These are phyloP conservation scores for Irena cyanogastra DNA, from an alignment of 2,113 vertebrate genomes.

Conservation along the genomic window DNA sequence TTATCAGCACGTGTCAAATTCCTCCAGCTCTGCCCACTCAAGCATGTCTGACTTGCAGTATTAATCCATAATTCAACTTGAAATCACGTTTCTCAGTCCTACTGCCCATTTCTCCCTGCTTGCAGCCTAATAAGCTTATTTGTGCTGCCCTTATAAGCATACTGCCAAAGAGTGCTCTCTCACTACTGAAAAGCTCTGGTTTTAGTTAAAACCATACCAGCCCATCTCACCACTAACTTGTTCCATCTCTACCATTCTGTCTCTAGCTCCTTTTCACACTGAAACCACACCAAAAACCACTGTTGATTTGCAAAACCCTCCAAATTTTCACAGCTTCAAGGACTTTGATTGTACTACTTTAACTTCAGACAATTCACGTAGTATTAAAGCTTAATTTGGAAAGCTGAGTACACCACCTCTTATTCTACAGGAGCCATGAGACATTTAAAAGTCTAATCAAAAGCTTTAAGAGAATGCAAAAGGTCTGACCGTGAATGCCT, in stretches of 20 bases:
- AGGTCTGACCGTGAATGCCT: neutral
- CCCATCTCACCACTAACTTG: neutral
- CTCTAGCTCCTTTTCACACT: neutral
- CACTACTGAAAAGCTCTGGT: neutral
- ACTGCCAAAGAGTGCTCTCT: neutral
- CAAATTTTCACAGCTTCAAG: neutral
- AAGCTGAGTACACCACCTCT: neutral
- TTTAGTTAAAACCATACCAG: neutral
- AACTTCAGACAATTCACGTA: neutral
- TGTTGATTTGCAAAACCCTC: neutral
- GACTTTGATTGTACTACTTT: neutral
- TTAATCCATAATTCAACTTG: slow-evolving; percentile 43
- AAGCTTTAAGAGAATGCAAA: neutral
- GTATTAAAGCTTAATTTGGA: neutral
- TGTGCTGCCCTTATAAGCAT: neutral
- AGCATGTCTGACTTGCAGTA: slow-evolving; percentile 34
- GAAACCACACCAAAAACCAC: neutral
- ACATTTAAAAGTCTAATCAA: neutral
- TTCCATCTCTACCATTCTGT: neutral
- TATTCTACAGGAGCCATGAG: neutral
- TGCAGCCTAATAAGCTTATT: neutral
- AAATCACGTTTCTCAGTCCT: neutral
- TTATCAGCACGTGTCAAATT: slow-evolving; percentile 55
- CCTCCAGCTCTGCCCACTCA: slow-evolving; percentile 25
- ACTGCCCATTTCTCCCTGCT: neutral